phyloP scores from a whole-genome alignment of 2,113 vertebrate species.

The Myxocyprinus asiaticus region DNA sequence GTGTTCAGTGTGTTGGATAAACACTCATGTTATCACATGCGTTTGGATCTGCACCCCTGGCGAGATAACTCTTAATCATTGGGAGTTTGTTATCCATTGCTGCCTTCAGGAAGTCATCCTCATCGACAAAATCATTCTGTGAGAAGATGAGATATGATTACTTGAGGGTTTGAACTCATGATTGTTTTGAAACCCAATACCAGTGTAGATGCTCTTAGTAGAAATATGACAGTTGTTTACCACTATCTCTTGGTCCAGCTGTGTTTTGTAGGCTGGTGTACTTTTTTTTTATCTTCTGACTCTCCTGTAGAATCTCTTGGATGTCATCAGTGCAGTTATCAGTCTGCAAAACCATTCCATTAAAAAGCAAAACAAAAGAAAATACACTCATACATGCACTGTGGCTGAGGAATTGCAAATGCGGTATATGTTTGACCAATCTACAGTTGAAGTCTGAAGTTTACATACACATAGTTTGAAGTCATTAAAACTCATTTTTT shows the following conservation, averaged over 20 bases:
- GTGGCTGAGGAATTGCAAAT: not conserved
- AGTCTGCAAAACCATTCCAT: conserved; percentile 55
- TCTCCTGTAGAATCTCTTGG: conserved; percentile 85
- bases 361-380: too few species aligned
- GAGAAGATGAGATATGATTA: not conserved
- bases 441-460: too few species aligned
- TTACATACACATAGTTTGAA: too few species aligned
- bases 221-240: conserved; percentile 71
- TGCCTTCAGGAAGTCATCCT: conserved; percentile 74
- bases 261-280: conserved; percentile 70
- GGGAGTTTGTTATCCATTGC: conserved; percentile 76
- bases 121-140: conserved; percentile 73
- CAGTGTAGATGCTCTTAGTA: not conserved
- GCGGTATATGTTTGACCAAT: too few species aligned
- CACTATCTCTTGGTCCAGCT: conserved; percentile 74
- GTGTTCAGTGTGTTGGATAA: not conserved
- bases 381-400: not conserved
- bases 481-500: too few species aligned
- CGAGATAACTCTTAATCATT: conserved; percentile 78
- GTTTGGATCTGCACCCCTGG: conserved; percentile 73
- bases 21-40: conserved; percentile 74
- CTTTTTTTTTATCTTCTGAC: conserved; percentile 86
- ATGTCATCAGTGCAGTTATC: conserved; percentile 90
- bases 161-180: not conserved
- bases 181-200: not conserved